Conservation (phyloP, 35 echinoderm and acorn worm species). For the Eucidaris tribuloides region DNA sequence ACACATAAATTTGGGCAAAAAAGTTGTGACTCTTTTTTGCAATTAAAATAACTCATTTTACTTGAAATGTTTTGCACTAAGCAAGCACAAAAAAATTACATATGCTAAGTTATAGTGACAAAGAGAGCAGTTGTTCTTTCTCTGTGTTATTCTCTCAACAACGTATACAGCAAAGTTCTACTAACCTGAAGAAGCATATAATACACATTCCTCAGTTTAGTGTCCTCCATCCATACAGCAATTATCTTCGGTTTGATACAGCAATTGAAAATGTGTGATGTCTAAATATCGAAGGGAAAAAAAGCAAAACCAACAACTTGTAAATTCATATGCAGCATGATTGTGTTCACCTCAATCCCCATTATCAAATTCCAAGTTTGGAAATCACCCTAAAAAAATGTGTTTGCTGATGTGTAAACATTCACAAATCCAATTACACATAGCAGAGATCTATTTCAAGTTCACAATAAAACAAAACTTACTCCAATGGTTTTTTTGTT, state of each 20-base stretch:
- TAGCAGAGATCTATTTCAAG: too few species aligned
- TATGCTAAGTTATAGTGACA: too few species aligned
- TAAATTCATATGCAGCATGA: neutral
- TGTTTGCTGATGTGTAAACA: too few species aligned
- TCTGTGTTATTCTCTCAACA: neutral
- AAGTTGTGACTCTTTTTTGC: too few species aligned
- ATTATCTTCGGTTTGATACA: constrained; percentile 59
- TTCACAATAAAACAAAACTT: too few species aligned
- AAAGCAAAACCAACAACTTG: neutral
- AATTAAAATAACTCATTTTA: too few species aligned
- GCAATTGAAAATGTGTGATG: constrained; percentile 69
- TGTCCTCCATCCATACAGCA: constrained; percentile 93
- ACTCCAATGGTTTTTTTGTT: too few species aligned
- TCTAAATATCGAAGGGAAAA: constrained; percentile 27
- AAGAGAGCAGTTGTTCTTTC: neutral
- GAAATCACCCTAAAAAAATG: too few species aligned
- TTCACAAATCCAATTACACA: too few species aligned
- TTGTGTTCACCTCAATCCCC: neutral
- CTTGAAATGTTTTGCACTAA: too few species aligned
- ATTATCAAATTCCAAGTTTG: neutral
- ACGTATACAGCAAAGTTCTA: neutral
- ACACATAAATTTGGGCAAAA: too few species aligned
- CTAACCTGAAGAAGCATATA: constrained; percentile 84
- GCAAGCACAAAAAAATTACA: too few species aligned
- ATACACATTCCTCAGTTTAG: constrained; percentile 83